These are phyloP conservation scores for Lathamus discolor DNA, from an alignment of 2,113 vertebrate species.

Conservation along the genomic window DNA sequence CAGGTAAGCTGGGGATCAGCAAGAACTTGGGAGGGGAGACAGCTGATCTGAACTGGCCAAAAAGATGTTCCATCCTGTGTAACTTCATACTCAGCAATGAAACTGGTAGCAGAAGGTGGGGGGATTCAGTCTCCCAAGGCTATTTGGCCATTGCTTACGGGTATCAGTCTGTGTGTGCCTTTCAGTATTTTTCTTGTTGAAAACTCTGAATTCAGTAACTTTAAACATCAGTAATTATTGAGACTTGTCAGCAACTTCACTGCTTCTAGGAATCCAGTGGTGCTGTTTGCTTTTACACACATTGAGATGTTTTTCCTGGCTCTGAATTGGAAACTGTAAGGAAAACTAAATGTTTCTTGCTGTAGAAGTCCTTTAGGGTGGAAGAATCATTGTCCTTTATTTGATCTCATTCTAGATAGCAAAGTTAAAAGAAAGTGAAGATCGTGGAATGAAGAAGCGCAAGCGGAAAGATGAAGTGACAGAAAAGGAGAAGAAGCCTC, in stretches of 20 bases:
- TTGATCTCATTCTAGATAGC: constrained; percentile 63
- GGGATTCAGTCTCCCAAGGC: not conserved
- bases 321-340: not conserved
- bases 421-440: constrained; percentile 91
- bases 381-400: not conserved
- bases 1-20: not conserved
- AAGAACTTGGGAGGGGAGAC: not conserved
- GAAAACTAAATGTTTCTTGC: not conserved
- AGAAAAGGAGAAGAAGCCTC: constrained; percentile 92
- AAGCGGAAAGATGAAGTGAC: constrained; percentile 89
- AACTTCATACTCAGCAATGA: not conserved
- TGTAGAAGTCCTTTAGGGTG: not conserved
- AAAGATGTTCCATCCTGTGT: not conserved
- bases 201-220: not conserved
- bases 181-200: not conserved
- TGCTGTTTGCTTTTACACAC: not conserved
- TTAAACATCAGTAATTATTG: not conserved
- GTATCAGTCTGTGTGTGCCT: not conserved
- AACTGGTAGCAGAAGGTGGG: not conserved
- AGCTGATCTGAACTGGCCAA: not conserved
- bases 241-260: not conserved
- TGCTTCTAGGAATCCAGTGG: not conserved
- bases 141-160: not conserved
- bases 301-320: not conserved
- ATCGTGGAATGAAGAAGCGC: constrained; percentile 88